Percentiles rank a stretch among this genome's conserved stretches.
Evolutionary conservation across 2,113 vertebrate species (phyloP).

Genomic region (Cyphomyrus plagiostoma): DNA sequence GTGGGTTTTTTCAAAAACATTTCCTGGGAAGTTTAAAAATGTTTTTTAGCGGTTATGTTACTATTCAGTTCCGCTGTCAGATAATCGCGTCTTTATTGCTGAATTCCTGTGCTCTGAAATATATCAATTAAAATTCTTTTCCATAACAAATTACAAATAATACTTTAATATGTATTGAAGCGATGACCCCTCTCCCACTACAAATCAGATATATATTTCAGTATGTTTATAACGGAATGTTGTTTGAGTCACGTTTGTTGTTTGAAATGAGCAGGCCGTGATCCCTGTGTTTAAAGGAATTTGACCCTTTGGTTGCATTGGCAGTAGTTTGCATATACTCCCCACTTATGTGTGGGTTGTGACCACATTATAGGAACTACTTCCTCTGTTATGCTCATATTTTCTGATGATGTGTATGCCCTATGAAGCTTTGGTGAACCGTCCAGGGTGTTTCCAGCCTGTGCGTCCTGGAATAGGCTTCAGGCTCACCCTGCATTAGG

Average conservation of each 20-base stretch:
- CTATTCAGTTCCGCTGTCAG: background rate
- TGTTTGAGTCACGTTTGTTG: background rate
- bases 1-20: background rate
- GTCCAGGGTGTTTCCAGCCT: background rate
- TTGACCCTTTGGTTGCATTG: background rate
- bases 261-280: background rate
- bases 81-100: background rate
- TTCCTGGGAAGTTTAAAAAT: background rate
- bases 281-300: background rate
- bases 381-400: background rate
- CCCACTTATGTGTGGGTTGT: constrained; percentile 1
- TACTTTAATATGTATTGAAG: background rate
- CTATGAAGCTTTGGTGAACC: background rate
- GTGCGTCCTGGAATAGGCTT: background rate
- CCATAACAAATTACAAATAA: background rate
- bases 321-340: background rate
- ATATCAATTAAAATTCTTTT: background rate
- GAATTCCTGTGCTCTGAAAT: background rate
- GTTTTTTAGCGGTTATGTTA: background rate
- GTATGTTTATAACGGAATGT: background rate
- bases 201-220: background rate
- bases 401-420: background rate
- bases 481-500: background rate
- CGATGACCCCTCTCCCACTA: background rate
- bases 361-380: background rate